Evolutionary conservation across 1,140 invertebrate species (phyloP), one percentile per base, ranked within the genome.

Genomic region (Parapsyche elsis): DNA sequence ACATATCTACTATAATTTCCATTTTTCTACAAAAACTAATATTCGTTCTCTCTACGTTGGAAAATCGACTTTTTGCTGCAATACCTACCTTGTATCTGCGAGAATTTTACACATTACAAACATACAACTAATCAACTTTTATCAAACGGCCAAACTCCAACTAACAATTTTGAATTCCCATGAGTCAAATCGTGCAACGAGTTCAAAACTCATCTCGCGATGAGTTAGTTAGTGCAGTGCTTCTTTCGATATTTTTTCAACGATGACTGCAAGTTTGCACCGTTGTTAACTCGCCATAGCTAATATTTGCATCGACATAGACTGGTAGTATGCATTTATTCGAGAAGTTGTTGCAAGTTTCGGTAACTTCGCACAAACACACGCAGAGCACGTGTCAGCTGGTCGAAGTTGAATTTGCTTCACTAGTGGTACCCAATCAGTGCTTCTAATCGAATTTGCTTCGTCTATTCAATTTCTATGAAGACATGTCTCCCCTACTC

Each of bases 31-130:
- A 12, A 12, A 46, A 46, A 46, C 45, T 38, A 38, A 38, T 7
- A 38, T 4, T 7, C 30, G n/a, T 38, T 38, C 7, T 38, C 1
- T 38, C 7, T 38, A 4, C 30, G 7, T 4, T 38, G 30, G 30
- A 38, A 38, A 38, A 38, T 38, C 30, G 30, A 38, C 30, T 38
- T 38, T 38, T 38, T 38, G 30, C 30, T 4, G 30, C 30, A 38
- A 38, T 4, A 38, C 2, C 30, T 38, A 1, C 2, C 57, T 61
- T 19, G 57, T 21, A 19, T 9, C n/a, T n/a, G n/a, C n/a, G n/a
- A n/a, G n/a, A 61, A 61, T 61, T 61, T 61, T 5, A 61, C 57
- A 61, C 9, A 19, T 61, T 61, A 19, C 57, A 61, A 16, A 61
- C n/a, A 61, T 2, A 1, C 57, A 21, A 61, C 57, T 61, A 61